These are phyloP conservation scores for Ochropleura leucogaster DNA, from an alignment of 2,888 invertebrate genomes.

Conservation along the genomic window DNA sequence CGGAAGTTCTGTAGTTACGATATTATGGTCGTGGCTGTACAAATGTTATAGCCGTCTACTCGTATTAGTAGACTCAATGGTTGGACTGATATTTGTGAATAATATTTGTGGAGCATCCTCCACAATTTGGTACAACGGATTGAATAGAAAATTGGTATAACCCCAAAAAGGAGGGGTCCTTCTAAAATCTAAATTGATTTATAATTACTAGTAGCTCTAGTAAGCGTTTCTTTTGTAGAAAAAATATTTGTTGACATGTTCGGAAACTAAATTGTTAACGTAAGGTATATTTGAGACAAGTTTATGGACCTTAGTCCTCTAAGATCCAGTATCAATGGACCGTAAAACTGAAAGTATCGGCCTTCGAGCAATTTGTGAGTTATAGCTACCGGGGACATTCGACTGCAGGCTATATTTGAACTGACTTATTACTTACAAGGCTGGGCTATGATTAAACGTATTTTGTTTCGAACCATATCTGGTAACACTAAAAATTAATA, in stretches of 20 bases:
- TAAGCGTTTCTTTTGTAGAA: not conserved
- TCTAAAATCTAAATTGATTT: not conserved
- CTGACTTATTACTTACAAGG: constrained; percentile 31
- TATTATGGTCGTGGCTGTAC: constrained; percentile 3
- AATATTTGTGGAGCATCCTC: not conserved
- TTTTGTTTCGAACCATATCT: constrained; percentile 39
- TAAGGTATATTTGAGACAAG: not conserved
- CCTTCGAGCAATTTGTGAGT: constrained; percentile 53
- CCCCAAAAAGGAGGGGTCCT: not conserved
- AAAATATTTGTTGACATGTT: not conserved
- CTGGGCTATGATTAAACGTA: constrained; percentile 34
- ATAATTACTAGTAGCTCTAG: not conserved
- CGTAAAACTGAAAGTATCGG: constrained; percentile 54
- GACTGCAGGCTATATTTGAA: constrained; percentile 16
- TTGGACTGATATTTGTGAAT: not conserved
- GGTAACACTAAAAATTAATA: constrained; percentile 26
- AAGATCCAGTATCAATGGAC: constrained; percentile 28
- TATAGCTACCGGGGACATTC: constrained; percentile 43
- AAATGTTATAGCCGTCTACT: not conserved
- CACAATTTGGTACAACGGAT: not conserved
- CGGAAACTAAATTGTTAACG: not conserved
- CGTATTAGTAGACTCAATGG: not conserved
- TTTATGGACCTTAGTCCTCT: constrained; percentile 14
- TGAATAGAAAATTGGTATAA: not conserved
- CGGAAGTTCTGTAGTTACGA: constrained; percentile 17